Evolutionary conservation across 2,888 invertebrate species (phyloP).

Genomic region (Xestia ashworthii): DNA sequence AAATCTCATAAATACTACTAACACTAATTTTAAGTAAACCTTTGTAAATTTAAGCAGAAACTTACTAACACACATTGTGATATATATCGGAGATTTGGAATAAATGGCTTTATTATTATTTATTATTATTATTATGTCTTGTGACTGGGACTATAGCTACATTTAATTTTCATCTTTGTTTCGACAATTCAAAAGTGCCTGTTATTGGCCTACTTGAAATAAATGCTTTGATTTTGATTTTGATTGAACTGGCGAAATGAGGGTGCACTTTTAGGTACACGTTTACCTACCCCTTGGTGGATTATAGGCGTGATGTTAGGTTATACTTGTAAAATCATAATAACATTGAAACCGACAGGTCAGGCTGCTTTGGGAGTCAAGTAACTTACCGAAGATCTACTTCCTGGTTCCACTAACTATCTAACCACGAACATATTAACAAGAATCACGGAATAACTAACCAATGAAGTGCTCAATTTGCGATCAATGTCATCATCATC

Average conservation of each 20-base stretch:
- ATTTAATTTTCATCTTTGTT: too few species aligned
- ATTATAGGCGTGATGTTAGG: background rate
- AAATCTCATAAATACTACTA: too few species aligned
- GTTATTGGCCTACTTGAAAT: too few species aligned
- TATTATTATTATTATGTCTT: too few species aligned
- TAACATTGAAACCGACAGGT: slow-evolving; percentile 20
- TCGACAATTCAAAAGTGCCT: too few species aligned
- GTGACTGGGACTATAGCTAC: too few species aligned
- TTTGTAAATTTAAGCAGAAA: too few species aligned
- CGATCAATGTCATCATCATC: background rate
- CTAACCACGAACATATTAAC: slow-evolving; percentile 54
- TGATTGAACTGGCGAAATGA: background rate
- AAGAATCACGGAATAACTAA: slow-evolving; percentile 2
- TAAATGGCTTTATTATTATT: too few species aligned
- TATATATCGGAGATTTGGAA: too few species aligned
- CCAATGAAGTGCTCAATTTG: background rate
- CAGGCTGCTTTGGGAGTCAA: slow-evolving; percentile 39
- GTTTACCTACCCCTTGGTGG: background rate
- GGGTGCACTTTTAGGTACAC: background rate
- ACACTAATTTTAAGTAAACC: too few species aligned
- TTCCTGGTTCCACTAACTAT: slow-evolving; percentile 37
- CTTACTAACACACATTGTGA: too few species aligned
- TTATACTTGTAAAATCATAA: background rate
- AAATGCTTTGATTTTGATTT: too few species aligned
- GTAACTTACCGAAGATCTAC: slow-evolving; percentile 46